These are phyloP conservation scores for Maconellicoccus hirsutus DNA, from an alignment of 1,140 invertebrate genomes.

Conservation along the genomic window DNA sequence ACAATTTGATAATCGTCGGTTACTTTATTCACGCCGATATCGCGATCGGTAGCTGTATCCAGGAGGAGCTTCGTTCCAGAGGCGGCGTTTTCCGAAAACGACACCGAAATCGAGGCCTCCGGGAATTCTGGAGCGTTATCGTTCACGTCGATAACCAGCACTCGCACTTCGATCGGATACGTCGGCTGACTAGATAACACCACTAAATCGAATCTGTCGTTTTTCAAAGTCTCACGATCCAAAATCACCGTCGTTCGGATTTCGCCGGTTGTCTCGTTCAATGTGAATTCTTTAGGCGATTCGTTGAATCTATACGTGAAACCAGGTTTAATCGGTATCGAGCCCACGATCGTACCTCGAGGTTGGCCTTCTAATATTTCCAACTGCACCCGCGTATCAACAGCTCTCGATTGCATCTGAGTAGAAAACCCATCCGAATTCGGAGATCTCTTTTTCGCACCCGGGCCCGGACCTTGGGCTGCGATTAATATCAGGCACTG, in stretches of 20 bases:
- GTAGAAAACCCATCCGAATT: constrained; percentile 20
- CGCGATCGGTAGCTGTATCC: constrained; percentile 75
- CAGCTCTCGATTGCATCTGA: constrained; percentile 73
- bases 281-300: constrained; percentile 63
- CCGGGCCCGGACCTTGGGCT: constrained; percentile 32
- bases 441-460: constrained; percentile 25
- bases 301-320: constrained; percentile 88
- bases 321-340: constrained; percentile 70
- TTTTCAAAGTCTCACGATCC: constrained; percentile 62
- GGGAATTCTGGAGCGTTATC: constrained; percentile 84
- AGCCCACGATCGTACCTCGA: constrained; percentile 65
- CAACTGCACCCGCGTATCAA: constrained; percentile 71
- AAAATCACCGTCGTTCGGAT: constrained; percentile 67
- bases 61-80: constrained; percentile 70
- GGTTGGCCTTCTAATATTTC: constrained; percentile 73
- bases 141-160: constrained; percentile 74
- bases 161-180: constrained; percentile 82
- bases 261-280: constrained; percentile 68
- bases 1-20: constrained; percentile 78
- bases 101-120: constrained; percentile 68
- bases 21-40: constrained; percentile 74
- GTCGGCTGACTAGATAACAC: constrained; percentile 83
- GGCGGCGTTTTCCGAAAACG: constrained; percentile 82
- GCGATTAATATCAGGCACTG: constrained; percentile 25
- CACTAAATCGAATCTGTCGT: constrained; percentile 75